phyloP scores from a whole-genome alignment of 92 coral and sea anemone genomes.

The Siderastrea radians region DNA sequence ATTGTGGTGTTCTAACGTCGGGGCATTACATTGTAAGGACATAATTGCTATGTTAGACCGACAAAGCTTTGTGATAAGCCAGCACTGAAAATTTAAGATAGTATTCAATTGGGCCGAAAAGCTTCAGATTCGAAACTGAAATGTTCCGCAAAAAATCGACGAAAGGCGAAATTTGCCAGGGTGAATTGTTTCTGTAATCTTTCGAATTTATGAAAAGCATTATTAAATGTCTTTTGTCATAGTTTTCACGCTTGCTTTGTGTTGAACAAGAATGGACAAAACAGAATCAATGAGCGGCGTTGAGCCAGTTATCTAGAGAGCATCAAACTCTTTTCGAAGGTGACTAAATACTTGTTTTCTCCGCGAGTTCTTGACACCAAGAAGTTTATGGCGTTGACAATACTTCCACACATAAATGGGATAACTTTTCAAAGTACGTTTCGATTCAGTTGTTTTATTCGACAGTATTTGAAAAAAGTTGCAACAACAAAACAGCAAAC shows the following conservation, averaged over 20 bases:
- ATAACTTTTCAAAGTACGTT: background rate
- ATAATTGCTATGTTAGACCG: conserved; percentile 16
- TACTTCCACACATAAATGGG: background rate
- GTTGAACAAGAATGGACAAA: background rate
- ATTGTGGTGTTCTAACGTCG: background rate
- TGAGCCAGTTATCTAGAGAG: background rate
- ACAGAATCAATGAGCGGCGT: background rate
- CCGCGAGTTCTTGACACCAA: too few species aligned
- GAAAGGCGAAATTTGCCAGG: background rate
- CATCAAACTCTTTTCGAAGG: background rate
- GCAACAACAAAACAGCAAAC: conserved; percentile 21
- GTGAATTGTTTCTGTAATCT: background rate
- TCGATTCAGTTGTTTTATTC: conserved; percentile 1
- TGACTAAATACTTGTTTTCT: background rate
- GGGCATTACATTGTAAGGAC: conserved; percentile 4
- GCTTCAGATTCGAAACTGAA: background rate
- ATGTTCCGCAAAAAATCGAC: background rate
- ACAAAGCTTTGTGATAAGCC: background rate
- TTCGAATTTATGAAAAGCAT: background rate
- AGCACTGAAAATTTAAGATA: background rate
- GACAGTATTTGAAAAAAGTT: conserved; percentile 34
- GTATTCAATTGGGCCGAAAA: background rate
- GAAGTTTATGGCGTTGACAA: too few species aligned
- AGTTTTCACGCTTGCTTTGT: conserved; percentile 29
- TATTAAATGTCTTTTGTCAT: background rate